phyloP scores from a whole-genome alignment of 2,113 vertebrate species.

The Pithys albifrons region DNA sequence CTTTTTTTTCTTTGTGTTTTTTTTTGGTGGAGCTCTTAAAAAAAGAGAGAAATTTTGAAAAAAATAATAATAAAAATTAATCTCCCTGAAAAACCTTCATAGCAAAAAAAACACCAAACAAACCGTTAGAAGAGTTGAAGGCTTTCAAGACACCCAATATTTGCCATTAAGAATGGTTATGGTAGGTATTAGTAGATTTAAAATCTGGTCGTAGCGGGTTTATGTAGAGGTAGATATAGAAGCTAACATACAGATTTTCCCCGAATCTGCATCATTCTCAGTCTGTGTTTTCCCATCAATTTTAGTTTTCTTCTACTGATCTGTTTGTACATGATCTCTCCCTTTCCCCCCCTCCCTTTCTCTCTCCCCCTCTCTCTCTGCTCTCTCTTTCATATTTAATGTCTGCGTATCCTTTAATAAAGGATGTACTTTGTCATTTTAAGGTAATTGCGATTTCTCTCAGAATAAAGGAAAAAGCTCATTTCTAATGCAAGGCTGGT shows the following conservation, averaged over 20 bases:
- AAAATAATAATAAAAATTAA: constrained; percentile 63
- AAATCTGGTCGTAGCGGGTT: constrained; percentile 73
- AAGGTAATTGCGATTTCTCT: constrained; percentile 74
- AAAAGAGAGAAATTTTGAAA: background rate
- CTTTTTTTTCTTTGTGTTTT: too few species aligned
- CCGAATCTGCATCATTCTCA: constrained; percentile 70
- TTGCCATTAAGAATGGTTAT: constrained; percentile 95
- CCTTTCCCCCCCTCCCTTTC: background rate
- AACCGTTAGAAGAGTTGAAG: constrained; percentile 83
- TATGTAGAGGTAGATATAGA: constrained; percentile 58
- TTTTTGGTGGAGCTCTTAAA: constrained; percentile 58
- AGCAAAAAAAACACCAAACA: background rate
- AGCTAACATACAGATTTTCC: constrained; percentile 65
- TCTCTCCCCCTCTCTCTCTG: constrained; percentile 18
- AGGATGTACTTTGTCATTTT: constrained; percentile 75
- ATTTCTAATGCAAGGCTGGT: constrained; percentile 69
- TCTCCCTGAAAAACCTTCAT: constrained; percentile 60
- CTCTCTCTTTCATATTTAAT: constrained; percentile 72
- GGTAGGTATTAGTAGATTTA: constrained; percentile 89
- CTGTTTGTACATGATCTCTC: constrained; percentile 71
- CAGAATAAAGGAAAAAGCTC: constrained; percentile 74
- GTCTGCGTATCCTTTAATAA: constrained; percentile 77
- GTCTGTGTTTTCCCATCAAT: constrained; percentile 76
- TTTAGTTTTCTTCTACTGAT: constrained; percentile 76
- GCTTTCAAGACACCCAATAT: constrained; percentile 75